Evolutionary conservation across 1,140 invertebrate species (phyloP), one percentile per base, ranked within the genome.

Genomic region (Heterodera carotae): DNA sequence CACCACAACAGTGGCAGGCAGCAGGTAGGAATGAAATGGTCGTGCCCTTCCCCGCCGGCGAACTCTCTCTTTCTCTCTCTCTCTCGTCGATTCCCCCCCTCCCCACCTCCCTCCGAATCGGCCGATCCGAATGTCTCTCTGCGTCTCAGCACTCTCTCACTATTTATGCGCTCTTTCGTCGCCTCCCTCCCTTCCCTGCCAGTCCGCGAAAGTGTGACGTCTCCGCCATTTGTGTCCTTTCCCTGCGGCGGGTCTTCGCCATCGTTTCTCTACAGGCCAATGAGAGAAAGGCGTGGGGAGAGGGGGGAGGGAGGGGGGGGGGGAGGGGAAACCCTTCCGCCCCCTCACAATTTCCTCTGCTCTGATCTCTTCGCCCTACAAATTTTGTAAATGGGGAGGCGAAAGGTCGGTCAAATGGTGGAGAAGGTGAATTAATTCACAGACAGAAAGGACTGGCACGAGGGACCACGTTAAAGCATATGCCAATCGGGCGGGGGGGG

Each of bases 191-290:
- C 43, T 10, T 71, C 31, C 27, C 56, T n/a, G 69, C 39, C 15
- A 71, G 56, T 71, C 43, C 69, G 69, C 69, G 69, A 71, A 71
- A 43, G 56, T 22, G 36, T 71, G 34, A n/a, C 43, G 69, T 29
- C 43, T 36, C 31, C 43, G 34, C 69, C 69, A 72, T 59, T 39
- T 60, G 29, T 59, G 29, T 39, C 59, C 60, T 27, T n/a, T n/a
- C 53, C 43, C n/a, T n/a, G n/a, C 67, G 0, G 22, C 6, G 67
- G 67, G 22, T 59, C 70, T 43, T 27, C 60, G 29, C 48, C 70
- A 59, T 31, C 70, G 34, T 27, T 62, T 22, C n/a, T n/a, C 22
- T 59, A 8, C 27, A 48, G 15, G 53, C 53, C 53, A 48, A 69
- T 34, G 39, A 27, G 39, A 27, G 29, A 10, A 27, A 8, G n/a